These are phyloP conservation scores for Merops nubicus DNA, from an alignment of 2,113 vertebrate species.

Conservation along the genomic window DNA sequence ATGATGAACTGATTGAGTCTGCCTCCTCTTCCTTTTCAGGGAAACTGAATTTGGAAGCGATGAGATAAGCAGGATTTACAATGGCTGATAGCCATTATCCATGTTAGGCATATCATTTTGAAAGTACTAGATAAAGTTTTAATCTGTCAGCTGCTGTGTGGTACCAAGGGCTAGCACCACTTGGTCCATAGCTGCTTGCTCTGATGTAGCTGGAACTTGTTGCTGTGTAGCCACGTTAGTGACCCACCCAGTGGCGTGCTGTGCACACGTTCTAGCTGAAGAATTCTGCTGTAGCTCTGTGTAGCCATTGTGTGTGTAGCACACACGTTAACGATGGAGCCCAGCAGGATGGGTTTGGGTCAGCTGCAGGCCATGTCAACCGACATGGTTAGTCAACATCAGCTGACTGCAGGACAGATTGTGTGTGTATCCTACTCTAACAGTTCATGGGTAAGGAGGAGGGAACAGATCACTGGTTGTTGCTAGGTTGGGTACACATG, in stretches of 20 bases:
- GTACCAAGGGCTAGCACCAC: background rate
- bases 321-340: background rate
- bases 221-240: background rate
- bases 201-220: background rate
- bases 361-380: background rate
- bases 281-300: background rate
- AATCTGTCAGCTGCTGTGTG: background rate
- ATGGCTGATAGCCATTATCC: background rate
- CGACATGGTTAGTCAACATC: background rate
- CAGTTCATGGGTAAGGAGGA: background rate
- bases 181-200: background rate
- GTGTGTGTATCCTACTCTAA: accelerated
- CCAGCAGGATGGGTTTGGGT: background rate
- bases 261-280: background rate
- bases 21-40: background rate
- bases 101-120: background rate
- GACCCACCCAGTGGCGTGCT: background rate
- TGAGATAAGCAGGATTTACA: background rate
- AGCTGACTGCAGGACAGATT: background rate
- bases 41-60: background rate
- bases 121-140: background rate
- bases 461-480: background rate
- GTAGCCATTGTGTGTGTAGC: background rate
- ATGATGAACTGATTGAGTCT: background rate
- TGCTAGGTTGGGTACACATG: background rate